Percentiles rank a stretch among this genome's conserved stretches.
These are phyloP conservation scores for Seladonia tumulorum DNA, from an alignment of 2,888 invertebrate genomes.

Conservation along the genomic window DNA sequence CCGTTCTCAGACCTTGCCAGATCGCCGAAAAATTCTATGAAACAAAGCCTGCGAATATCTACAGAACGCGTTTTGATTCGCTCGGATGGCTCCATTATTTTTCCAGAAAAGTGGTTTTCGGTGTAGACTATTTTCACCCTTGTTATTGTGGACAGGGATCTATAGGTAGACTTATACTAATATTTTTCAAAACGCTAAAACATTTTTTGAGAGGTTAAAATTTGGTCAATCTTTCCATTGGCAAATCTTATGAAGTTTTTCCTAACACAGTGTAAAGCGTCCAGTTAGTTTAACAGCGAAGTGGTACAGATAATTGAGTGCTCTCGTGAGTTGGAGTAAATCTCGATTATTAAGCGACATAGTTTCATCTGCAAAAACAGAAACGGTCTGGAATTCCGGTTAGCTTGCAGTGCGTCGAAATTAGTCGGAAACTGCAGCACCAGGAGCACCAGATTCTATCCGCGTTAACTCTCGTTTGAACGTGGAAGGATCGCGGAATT, in stretches of 20 bases:
- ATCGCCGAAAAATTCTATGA: neutral
- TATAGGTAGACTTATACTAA: too few relatives aligned
- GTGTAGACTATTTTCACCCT: too few relatives aligned
- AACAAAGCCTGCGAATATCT: too few relatives aligned
- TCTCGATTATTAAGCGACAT: neutral
- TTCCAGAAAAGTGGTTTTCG: too few relatives aligned
- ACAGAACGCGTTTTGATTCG: too few relatives aligned
- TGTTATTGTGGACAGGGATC: too few relatives aligned
- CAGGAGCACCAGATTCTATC: neutral
- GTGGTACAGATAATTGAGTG: neutral
- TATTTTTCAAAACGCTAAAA: too few relatives aligned
- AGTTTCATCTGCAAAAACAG: neutral
- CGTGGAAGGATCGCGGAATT: conserved; percentile 2
- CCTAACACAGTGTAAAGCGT: neutral
- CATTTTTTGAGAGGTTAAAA: too few relatives aligned
- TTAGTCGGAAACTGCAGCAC: conserved; percentile 5
- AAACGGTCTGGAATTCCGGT: neutral
- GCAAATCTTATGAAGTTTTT: neutral
- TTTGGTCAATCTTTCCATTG: too few relatives aligned
- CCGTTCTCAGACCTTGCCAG: neutral
- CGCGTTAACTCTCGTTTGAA: neutral
- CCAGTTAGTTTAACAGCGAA: neutral
- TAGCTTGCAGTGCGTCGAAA: neutral
- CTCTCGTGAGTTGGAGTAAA: neutral
- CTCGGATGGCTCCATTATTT: too few relatives aligned